Evolutionary conservation across 2,888 invertebrate genomes (phyloP), one percentile per base, ranked within the genome.

Genomic region (Chrysodeixis includens): DNA sequence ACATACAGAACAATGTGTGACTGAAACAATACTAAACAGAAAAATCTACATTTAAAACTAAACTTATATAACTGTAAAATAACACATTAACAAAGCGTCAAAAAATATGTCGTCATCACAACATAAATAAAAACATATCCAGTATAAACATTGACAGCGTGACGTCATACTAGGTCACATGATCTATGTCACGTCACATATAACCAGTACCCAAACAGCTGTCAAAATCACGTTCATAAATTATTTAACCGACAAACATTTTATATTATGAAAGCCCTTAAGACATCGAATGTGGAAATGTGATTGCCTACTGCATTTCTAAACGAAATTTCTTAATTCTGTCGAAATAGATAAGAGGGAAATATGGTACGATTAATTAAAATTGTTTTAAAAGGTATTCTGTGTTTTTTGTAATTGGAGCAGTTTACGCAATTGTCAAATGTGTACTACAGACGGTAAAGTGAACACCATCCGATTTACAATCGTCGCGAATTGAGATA

Each of bases 251-350:
- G 30, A 58, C 54, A 14, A 56, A 64, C 16, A 53, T 10, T 40
- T 26, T 0, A 0, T 18, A 63, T 71, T 71, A 12, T 14, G 49
- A 58, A 69, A 69, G 26, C 60, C 67, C 66, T 69, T 55, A 53
- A 57, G 8, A 55, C 62, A 7, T 20, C 20, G 62, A 46, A 62
- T 62, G 26, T 57, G 4, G 35, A 62, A 65, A 72, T 26, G 8
- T 32, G 51, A 49, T 62, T 54, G 18, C 54, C 53, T 56, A 49
- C 32, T 51, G 20, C 54, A 59, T 69, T 78, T 55, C 56, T n/a
- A 56, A 76, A 67, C 35, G 8, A 9, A 22, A 51, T 76, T 66
- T 53, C 51, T 32, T 60, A 46, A 70, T 61, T 60, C 40, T 58
- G 10, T n/a, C 40, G 60, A 44, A 58, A 62, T 54, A 56, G 56